A percentile compares a stretch with the other conserved stretches of the same genome.
Evolutionary conservation across 2,113 vertebrate genomes (phyloP).

Genomic region (human (Homo sapiens)): GRCh38 chr5:16426001-16426500

Average conservation of each 20-base stretch:
- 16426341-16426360: not conserved
- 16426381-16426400: not conserved
- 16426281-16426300: not conserved
- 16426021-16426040: not conserved
- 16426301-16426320: not conserved
- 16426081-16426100: not conserved
- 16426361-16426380: not conserved
- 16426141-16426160: not conserved
- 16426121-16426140: not conserved
- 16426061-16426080: not conserved
- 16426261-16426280: not conserved
- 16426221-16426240: fast-evolving
- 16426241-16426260: too few relatives aligned
- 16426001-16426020: not conserved
- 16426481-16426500: too few relatives aligned
- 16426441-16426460: not conserved
- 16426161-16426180: not conserved
- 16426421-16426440: not conserved
- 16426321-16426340: not conserved
- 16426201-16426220: not conserved
- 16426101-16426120: not conserved
- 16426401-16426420: not conserved
- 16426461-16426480: fast-evolving
- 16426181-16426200: too few relatives aligned
- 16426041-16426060: not conserved